Evolutionary conservation across 2,113 vertebrate species (phyloP).

Genomic region (Nycticryphes semicollaris): DNA sequence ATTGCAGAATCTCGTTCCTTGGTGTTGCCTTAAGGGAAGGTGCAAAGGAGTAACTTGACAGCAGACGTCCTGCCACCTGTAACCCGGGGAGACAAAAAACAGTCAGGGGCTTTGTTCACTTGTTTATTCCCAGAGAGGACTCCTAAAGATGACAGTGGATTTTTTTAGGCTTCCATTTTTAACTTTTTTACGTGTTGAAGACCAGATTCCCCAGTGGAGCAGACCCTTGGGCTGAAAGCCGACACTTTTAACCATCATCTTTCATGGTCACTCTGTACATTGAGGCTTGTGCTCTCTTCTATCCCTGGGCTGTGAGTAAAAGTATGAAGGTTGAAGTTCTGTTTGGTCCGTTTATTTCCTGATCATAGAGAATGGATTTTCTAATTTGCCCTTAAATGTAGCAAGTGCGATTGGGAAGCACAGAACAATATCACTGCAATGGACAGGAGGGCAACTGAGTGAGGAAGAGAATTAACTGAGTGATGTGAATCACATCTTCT

Average conservation of each 20-base stretch:
- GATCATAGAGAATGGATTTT: background rate
- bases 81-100: background rate
- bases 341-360: background rate
- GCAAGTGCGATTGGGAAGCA: background rate
- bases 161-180: background rate
- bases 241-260: fast-evolving
- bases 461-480: background rate
- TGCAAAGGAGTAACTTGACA: background rate
- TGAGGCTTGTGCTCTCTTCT: background rate
- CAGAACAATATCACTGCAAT: background rate
- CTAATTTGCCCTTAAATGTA: background rate
- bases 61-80: background rate
- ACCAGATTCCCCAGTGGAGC: background rate
- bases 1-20: background rate
- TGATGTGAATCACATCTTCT: background rate
- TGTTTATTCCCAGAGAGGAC: background rate
- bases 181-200: background rate
- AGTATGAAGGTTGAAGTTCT: background rate
- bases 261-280: background rate
- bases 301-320: background rate
- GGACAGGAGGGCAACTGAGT: background rate
- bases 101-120: background rate
- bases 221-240: background rate
- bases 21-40: background rate
- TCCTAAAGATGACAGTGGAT: background rate